Evolutionary conservation across 2,113 vertebrate species (phyloP), one percentile per base, ranked within the genome.

Genomic region (Turnix velox): DNA sequence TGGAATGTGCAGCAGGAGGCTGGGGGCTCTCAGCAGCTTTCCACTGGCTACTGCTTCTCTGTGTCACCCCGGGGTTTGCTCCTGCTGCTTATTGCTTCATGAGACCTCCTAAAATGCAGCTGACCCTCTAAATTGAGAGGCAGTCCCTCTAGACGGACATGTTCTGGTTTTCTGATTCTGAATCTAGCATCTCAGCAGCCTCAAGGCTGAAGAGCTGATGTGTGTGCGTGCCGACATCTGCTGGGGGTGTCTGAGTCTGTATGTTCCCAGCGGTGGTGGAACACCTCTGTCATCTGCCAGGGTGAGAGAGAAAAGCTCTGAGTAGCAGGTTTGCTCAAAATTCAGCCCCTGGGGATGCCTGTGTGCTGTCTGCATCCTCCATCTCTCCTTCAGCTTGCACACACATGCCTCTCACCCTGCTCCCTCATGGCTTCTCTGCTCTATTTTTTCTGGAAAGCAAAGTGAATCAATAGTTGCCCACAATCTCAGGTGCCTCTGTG

Each of bases 201-300:
- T 68, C 35, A 12, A 0, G 0, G 35, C 43, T 40, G 37, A 42
- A 19, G 49, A 37, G 66, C 20, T 68, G 45, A 25, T 22, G 46
- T n/a, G 40, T 1, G 3, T 48, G 63, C 0, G 0, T 51, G 72
- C 54, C 19, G 35, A 22, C 37, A 12, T 65, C 39, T 84, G 52
- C 81, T 48, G 0, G 0, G 39, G 39, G 37, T 1, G 2, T 80
- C 20, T 0, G 2, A 55, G 20, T 40, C 23, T 1, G 0, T 28
- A 23, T 48, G 7, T 52, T 7, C 16, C 39, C 22, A 0, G 3
- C 0, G 7, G 46, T 45, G 16, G 16, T n/a, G 20, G 19, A 10
- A 4, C 42, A 59, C 24, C 39, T 37, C 67, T 43, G 23, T 40
- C 40, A 5, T 14, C 66, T 59, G 15, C 35, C 39, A 54, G 19